Evolutionary conservation across 2,113 vertebrate genomes (phyloP).

Genomic region (Coryphaenoides rupestris): DNA sequence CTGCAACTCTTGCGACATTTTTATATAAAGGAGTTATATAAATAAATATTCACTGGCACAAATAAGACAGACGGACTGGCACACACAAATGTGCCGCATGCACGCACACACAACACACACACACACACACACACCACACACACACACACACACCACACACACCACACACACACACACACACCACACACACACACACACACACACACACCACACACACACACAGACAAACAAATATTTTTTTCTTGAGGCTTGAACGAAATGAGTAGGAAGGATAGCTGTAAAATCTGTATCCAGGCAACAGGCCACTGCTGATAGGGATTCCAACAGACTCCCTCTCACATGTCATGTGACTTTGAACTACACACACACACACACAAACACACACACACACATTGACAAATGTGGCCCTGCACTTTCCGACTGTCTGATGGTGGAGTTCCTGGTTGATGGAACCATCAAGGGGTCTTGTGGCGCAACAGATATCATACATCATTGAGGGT

Average conservation of each 20-base stretch:
- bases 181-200: conserved; percentile 22
- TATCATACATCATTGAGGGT: conserved; percentile 45
- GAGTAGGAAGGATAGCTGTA: conserved; percentile 46
- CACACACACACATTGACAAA: conserved; percentile 18
- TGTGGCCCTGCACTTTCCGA: conserved; percentile 18
- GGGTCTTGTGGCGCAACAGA: conserved; percentile 22
- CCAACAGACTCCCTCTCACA: conserved; percentile 51
- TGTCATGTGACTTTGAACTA: conserved; percentile 59
- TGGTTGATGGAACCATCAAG: conserved; percentile 44
- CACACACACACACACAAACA: conserved; percentile 31
- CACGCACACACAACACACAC: too few species aligned
- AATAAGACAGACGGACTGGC: conserved; percentile 5
- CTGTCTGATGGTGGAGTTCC: conserved; percentile 43
- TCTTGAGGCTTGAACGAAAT: conserved; percentile 37
- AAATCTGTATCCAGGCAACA: conserved; percentile 72
- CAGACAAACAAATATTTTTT: conserved; percentile 36
- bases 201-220: conserved; percentile 24
- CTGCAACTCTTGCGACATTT: too few species aligned
- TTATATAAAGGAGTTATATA: too few species aligned
- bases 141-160: conserved; percentile 28
- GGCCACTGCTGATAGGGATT: conserved; percentile 60
- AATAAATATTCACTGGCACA: too few species aligned
- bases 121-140: conserved; percentile 22
- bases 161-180: too few species aligned
- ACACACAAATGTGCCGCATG: too few species aligned